Base-by-base conservation (phyloP, 1,140 invertebrate species). In the Hypsibius dujardini region DNA sequence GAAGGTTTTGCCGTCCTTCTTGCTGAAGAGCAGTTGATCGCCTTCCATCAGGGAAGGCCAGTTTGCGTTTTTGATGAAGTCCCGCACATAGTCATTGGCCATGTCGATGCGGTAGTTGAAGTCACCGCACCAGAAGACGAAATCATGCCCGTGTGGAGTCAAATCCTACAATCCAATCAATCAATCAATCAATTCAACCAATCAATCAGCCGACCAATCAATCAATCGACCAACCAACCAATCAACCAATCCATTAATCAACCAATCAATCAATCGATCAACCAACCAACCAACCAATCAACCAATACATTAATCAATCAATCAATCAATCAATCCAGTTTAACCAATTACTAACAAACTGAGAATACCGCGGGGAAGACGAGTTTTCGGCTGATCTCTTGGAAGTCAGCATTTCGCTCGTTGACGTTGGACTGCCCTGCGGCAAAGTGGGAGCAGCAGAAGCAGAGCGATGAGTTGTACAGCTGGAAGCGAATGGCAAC, bases 111-210 rank as follows among this genome's bases (percentile, higher is more conserved):
- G 84, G 78, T 98, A 99, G 79, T 99, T 99, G 80, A 99, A 98
- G 82, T 99, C 96, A 0, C 96, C 96, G 80, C 93, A 95, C 95
- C 95, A 99, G 79, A 99, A 98, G 0, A 98, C 87, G 80, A 95
- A 96, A 82, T 99, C 95, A 79, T 99, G 95, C 14, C 90, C 89
- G 79, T 90, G 88, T 1, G 98, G 79, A 0, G 88, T 90, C 72
- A 91, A 83, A 46, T 90, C 85, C 83, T 85, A 75, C n/a, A 79
- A 77, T 28, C 28, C 28, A 28, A 28, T 28, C 28, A 28, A 28
- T 28, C 28, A 28, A 28, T 28, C 28, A 28, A 28, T 28, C 28
- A 28, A 28, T 28, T 28, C 28, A 28, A 28, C 28, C 28, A 28
- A 28, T 28, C 28, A 28, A 28, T 28, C 28, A 28, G 28, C 28